Evolutionary conservation across 2,113 vertebrate genomes (phyloP).

Genomic region (Xerus inauris): DNA sequence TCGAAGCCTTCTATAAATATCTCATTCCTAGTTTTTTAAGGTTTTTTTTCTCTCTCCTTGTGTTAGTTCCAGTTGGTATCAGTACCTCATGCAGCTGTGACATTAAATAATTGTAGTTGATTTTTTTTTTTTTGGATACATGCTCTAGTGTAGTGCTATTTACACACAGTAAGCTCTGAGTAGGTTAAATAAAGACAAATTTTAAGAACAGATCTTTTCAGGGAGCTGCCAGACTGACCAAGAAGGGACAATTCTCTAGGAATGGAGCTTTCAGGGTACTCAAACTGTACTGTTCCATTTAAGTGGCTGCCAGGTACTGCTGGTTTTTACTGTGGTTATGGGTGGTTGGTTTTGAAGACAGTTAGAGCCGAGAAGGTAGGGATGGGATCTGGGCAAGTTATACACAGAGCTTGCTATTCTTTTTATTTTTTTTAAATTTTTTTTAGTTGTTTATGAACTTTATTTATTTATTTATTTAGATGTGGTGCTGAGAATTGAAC

Average conservation of each 20-base stretch:
- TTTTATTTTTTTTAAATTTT: no score
- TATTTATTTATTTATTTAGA: no score
- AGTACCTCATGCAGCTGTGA: neutral
- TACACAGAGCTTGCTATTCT: neutral
- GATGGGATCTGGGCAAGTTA: neutral
- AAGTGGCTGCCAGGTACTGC: neutral
- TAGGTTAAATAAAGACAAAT: neutral
- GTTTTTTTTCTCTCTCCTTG: neutral
- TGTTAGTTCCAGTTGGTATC: neutral
- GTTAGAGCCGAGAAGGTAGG: neutral
- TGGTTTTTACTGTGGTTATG: neutral
- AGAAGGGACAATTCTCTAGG: neutral
- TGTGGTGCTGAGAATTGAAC: no score
- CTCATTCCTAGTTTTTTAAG: neutral
- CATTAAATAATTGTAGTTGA: neutral
- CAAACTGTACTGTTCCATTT: neutral
- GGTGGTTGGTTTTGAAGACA: neutral
- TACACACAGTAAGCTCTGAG: neutral
- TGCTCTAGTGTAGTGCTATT: neutral
- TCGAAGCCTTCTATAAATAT: neutral
- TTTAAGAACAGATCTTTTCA: constrained; percentile 28
- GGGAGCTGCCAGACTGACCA: neutral
- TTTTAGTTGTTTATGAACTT: no score
- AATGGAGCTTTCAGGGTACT: neutral
- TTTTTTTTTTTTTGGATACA: neutral